phyloP scores from a whole-genome alignment of 2,113 vertebrate species.

The Rhegmatorhina hoffmannsi region DNA sequence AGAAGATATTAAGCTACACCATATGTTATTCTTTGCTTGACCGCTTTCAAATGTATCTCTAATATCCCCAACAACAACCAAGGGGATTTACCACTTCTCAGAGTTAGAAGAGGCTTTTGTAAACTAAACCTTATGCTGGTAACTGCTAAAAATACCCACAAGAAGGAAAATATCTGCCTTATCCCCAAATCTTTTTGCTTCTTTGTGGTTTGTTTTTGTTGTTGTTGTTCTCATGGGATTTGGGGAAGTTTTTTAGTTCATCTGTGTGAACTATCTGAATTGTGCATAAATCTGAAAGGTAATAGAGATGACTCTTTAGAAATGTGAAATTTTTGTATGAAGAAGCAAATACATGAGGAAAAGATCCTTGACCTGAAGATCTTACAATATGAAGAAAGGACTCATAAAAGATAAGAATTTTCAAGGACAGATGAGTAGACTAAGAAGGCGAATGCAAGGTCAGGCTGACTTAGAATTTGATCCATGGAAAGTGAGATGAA shows the following conservation, averaged over 20 bases:
- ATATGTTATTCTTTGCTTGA: neutral
- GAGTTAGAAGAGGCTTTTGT: neutral
- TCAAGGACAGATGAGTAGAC: neutral
- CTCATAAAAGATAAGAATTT: neutral
- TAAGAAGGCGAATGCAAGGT: neutral
- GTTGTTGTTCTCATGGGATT: neutral
- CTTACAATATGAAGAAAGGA: neutral
- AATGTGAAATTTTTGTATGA: neutral
- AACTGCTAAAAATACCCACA: neutral
- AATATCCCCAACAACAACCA: neutral
- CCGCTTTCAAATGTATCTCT: neutral
- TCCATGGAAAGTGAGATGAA: neutral
- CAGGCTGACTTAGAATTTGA: neutral
- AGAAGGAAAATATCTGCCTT: neutral
- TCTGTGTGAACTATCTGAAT: neutral
- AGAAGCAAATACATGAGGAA: neutral
- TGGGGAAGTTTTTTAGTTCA: neutral
- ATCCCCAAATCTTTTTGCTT: neutral
- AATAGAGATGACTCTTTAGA: neutral
- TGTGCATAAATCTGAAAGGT: neutral
- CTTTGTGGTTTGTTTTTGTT: neutral
- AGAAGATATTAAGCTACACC: neutral
- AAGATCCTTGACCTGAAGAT: neutral
- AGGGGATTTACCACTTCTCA: neutral
- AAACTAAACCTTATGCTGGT: neutral